These are phyloP conservation scores for Chromoteleia sp. DNA, from an alignment of 2,888 invertebrate species.

Conservation along the genomic window DNA sequence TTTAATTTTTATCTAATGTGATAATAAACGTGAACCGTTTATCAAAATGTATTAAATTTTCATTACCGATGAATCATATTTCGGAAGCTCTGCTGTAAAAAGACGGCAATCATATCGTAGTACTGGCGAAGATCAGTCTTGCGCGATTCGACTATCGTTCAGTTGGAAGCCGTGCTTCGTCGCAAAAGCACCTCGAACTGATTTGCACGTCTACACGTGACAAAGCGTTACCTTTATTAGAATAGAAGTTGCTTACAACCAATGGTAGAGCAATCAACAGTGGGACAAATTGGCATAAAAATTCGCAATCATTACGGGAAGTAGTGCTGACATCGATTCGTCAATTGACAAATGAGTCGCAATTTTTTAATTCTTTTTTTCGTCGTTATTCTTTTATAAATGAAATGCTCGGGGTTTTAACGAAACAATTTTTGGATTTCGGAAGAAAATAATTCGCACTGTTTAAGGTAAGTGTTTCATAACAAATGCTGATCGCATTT, in stretches of 20 bases:
- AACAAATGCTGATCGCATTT: not conserved
- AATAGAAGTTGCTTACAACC: constrained; percentile 7
- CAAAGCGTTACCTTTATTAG: constrained; percentile 32
- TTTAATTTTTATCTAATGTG: no score
- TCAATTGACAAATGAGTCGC: not conserved
- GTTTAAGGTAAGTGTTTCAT: not conserved
- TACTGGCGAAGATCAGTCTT: constrained; percentile 66
- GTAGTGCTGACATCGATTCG: constrained; percentile 15
- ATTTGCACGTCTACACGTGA: constrained; percentile 49
- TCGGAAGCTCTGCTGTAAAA: constrained; percentile 53
- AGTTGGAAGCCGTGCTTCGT: constrained; percentile 70
- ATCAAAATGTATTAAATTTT: no score
- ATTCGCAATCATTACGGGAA: not conserved
- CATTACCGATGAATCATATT: constrained; percentile 18
- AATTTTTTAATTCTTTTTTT: not conserved
- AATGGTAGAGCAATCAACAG: constrained; percentile 8
- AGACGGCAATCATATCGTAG: constrained; percentile 55
- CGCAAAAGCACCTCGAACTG: constrained; percentile 64
- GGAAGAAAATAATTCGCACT: not conserved
- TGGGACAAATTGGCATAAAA: constrained; percentile 20
- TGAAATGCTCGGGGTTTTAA: not conserved
- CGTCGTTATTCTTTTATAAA: constrained; percentile 1
- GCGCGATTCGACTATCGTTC: constrained; percentile 69
- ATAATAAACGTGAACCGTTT: no score
- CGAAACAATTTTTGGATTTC: not conserved